Percentiles rank a stretch among this genome's conserved stretches.
These are phyloP conservation scores for Callipepla squamata DNA, from an alignment of 2,113 vertebrate genomes.

Conservation along the genomic window DNA sequence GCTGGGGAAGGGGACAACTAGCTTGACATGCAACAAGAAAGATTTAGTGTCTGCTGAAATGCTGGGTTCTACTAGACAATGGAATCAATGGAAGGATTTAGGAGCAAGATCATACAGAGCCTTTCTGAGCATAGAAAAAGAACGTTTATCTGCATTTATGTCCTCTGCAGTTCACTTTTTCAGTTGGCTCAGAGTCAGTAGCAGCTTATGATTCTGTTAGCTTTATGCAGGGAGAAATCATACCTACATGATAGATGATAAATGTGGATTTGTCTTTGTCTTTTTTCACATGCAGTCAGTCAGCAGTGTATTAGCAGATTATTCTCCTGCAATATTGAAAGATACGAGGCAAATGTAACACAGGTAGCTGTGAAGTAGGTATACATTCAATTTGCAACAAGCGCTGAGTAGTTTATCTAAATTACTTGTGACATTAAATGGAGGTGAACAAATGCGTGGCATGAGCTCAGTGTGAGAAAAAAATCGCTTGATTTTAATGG, in stretches of 20 bases:
- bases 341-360: not conserved
- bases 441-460: not conserved
- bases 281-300: not conserved
- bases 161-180: constrained; percentile 39
- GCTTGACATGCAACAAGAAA: not conserved
- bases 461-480: not conserved
- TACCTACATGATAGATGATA: not conserved
- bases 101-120: not conserved
- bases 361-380: not conserved
- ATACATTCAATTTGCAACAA: not conserved
- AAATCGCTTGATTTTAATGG: not conserved
- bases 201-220: constrained; percentile 46
- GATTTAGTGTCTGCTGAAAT: not conserved
- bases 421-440: not conserved
- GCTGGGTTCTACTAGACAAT: constrained; percentile 15
- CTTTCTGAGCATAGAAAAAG: constrained; percentile 23
- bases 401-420: not conserved
- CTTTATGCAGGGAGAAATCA: constrained; percentile 1
- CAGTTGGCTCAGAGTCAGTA: constrained; percentile 17
- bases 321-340: not conserved
- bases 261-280: not conserved
- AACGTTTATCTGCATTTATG: constrained; percentile 38
- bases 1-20: not conserved
- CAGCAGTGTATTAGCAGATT: not conserved
- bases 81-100: constrained; percentile 63